These are phyloP conservation scores for Dugesia japonica DNA, from an alignment of 2,888 invertebrate genomes.

Conservation along the genomic window DNA sequence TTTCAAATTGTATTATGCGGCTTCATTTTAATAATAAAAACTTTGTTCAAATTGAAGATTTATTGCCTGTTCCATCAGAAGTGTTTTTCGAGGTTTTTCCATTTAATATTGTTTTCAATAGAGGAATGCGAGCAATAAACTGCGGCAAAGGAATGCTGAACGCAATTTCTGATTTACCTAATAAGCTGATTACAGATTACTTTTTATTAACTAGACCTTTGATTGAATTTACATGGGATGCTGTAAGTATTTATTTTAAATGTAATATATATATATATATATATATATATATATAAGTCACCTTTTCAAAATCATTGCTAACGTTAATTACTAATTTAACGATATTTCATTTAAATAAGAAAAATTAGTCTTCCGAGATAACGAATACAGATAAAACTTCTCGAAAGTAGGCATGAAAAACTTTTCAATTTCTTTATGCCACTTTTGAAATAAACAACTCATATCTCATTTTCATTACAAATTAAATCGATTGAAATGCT, in stretches of 20 bases:
- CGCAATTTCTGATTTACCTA: constrained; percentile 55
- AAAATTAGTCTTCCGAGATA: neutral
- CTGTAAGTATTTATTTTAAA: constrained; percentile 58
- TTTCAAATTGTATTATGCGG: constrained; percentile 79
- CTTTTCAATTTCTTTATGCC: too few relatives aligned
- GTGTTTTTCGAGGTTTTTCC: constrained; percentile 89
- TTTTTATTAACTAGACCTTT: constrained; percentile 77
- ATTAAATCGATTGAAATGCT: too few relatives aligned
- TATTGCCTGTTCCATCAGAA: constrained; percentile 36
- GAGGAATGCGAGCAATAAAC: constrained; percentile 43
- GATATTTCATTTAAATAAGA: neutral
- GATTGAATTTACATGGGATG: constrained; percentile 80
- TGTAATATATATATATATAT: too few relatives aligned
- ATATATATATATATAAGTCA: neutral
- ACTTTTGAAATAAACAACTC: too few relatives aligned
- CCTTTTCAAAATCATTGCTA: neutral
- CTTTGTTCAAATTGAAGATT: constrained; percentile 35
- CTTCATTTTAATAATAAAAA: constrained; percentile 78
- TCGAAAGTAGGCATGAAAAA: too few relatives aligned
- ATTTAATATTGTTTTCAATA: constrained; percentile 89
- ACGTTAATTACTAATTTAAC: neutral
- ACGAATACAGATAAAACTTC: too few relatives aligned
- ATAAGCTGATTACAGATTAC: constrained; percentile 74
- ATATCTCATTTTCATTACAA: too few relatives aligned
- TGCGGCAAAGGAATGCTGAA: constrained; percentile 44